Percentiles rank a stretch among this genome's conserved stretches.
Conservation (phyloP, 2,888 invertebrate species). For the Acleris literana region DNA sequence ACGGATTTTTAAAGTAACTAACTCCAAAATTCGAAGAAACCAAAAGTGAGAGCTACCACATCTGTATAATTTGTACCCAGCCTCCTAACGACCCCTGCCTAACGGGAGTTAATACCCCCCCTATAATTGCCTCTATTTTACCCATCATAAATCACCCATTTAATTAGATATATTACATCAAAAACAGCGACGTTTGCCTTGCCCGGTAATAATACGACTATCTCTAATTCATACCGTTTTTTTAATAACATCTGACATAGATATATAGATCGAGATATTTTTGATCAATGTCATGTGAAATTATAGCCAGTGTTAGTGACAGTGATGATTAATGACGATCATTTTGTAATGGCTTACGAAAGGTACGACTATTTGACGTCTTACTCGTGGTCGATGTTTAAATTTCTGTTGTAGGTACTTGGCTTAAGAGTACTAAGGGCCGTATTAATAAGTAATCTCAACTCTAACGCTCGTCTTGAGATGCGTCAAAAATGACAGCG, state of each 20-base stretch:
- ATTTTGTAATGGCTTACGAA: slow-evolving; percentile 19
- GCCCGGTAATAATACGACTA: slow-evolving; percentile 37
- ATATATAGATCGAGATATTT: slow-evolving; percentile 39
- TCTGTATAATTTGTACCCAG: slow-evolving; percentile 11
- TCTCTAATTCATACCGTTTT: slow-evolving; percentile 40
- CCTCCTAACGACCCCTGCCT: slow-evolving; percentile 31
- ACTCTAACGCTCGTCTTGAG: no score
- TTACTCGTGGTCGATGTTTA: neutral
- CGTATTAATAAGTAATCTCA: no score
- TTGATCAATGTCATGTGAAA: slow-evolving; percentile 30
- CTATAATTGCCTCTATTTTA: slow-evolving; percentile 62
- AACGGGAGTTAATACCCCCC: slow-evolving; percentile 45
- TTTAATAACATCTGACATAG: slow-evolving; percentile 37
- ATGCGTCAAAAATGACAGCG: no score
- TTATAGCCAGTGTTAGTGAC: slow-evolving; percentile 24
- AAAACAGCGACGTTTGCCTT: slow-evolving; percentile 31
- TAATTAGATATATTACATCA: slow-evolving; percentile 57
- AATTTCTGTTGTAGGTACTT: neutral
- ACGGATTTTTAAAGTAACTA: neutral
- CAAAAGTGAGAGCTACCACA: neutral
- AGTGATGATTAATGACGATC: slow-evolving; percentile 24
- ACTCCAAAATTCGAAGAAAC: neutral
- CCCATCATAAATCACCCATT: slow-evolving; percentile 61
- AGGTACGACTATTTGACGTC: neutral
- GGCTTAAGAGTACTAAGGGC: neutral